Base-by-base conservation (phyloP, 2,797 vertebrate species). In the Cryptoprocta ferox region DNA sequence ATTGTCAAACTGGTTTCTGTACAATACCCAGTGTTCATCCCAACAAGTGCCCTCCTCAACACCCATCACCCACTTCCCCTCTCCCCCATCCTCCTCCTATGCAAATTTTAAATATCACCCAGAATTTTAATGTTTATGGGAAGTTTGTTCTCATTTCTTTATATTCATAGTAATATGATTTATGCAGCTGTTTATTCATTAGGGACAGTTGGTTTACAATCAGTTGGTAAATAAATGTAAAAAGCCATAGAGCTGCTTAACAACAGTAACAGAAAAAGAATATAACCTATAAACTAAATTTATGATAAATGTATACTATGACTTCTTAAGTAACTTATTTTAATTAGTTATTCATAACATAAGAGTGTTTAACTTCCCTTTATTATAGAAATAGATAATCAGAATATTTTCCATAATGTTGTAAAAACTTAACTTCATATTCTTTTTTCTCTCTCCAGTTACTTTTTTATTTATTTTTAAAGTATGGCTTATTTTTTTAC, bases 101-200 rank as follows among this genome's bases (percentile, higher is more conserved):
- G 53, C 9, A 80, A 56, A 48, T 35, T 35, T 92, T 83, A 68
- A 1, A 75, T 85, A 42, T 24, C 12, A 2, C 48, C n/a, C 4
- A 63, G 5, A 10, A 70, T 63, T 81, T 85, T 59, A 66, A 95
- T 53, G 37, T 71, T 96, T 35, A 68, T 87, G 28, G 26, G 68
- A 94, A 94, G 32, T 79, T 26, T 63, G 6, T 82, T 89, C 16
- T 81, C 16, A n/a, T 86, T 94, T 92, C 13, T 19, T 95, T 87
- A 37, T 78, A 59, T 42, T 66, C 13, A 82, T 81, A 70, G 6
- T 94, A 82, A 95, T 73, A 78, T 48, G 32, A 81, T 86, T 1
- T 48, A 42, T 76, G 28, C 18, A 82, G 12, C 39, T 90, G 7
- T 42, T 92, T 73, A 82, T 12, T 71, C 26, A 61, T 92, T 94